These are phyloP conservation scores for Colistium nudipinnis DNA, from an alignment of 2,113 vertebrate genomes.

Conservation along the genomic window DNA sequence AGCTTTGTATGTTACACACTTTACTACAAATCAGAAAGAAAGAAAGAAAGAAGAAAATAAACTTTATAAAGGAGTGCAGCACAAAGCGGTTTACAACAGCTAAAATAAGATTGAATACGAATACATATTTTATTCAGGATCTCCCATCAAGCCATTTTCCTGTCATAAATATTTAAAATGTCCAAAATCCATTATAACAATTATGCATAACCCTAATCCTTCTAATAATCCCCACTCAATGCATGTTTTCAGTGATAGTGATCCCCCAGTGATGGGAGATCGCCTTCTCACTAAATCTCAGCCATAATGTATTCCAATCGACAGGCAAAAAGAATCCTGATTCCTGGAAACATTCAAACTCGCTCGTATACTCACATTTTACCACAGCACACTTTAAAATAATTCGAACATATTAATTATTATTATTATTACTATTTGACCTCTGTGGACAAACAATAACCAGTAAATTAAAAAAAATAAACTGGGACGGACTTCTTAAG, in stretches of 20 bases:
- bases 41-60: too few relatives aligned
- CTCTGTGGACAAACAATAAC: conserved; percentile 15
- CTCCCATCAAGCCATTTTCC: neutral
- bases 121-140: neutral
- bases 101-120: neutral
- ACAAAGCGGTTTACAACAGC: too few relatives aligned
- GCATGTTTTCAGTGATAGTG: neutral
- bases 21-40: too few relatives aligned
- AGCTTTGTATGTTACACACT: too few relatives aligned
- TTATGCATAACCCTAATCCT: neutral
- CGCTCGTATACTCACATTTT: too few relatives aligned
- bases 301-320: neutral
- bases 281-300: neutral
- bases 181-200: neutral
- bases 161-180: neutral
- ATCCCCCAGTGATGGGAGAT: conserved; percentile 1
- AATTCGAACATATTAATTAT: conserved; percentile 4
- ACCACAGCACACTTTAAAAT: conserved; percentile 7
- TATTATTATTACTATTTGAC: conserved; percentile 6
- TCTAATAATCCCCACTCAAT: neutral
- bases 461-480: neutral
- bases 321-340: neutral
- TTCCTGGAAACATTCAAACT: neutral
- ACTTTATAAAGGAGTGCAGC: too few relatives aligned
- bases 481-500: too few relatives aligned